These are phyloP conservation scores for Synergus gifuensis DNA, from an alignment of 2,888 invertebrate genomes.

Conservation along the genomic window DNA sequence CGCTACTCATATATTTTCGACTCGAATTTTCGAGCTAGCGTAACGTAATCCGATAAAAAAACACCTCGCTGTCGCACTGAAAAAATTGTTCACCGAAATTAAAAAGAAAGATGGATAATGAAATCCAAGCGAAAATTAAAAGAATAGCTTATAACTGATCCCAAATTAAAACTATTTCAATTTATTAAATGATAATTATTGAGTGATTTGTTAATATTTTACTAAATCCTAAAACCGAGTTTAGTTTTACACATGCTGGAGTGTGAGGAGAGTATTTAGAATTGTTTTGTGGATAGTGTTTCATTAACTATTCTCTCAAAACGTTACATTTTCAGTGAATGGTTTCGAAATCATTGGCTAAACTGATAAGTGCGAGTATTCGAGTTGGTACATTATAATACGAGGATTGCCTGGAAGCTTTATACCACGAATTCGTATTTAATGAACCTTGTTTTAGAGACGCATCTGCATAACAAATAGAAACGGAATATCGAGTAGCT, in stretches of 20 bases:
- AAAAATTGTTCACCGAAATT: background rate
- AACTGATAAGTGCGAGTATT: background rate
- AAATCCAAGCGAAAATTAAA: background rate
- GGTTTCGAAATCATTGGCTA: background rate
- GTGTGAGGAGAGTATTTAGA: no score
- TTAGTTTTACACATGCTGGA: no score
- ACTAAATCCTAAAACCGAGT: no score
- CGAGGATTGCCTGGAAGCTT: background rate
- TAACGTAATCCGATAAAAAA: background rate
- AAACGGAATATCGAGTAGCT: background rate
- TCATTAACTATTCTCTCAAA: background rate
- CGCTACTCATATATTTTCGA: background rate
- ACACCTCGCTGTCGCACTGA: background rate
- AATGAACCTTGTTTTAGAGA: background rate
- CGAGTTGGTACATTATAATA: background rate
- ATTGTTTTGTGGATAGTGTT: background rate
- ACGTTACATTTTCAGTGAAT: background rate
- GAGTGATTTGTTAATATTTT: no score
- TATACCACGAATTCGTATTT: background rate
- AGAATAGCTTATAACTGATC: background rate
- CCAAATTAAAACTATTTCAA: no score
- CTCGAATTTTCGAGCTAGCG: background rate
- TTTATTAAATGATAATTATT: no score
- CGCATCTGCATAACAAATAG: conserved; percentile 5
- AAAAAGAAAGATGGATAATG: background rate